Evolutionary conservation across 2,113 vertebrate genomes (phyloP).

Genomic region (Pristiophorus japonicus): DNA sequence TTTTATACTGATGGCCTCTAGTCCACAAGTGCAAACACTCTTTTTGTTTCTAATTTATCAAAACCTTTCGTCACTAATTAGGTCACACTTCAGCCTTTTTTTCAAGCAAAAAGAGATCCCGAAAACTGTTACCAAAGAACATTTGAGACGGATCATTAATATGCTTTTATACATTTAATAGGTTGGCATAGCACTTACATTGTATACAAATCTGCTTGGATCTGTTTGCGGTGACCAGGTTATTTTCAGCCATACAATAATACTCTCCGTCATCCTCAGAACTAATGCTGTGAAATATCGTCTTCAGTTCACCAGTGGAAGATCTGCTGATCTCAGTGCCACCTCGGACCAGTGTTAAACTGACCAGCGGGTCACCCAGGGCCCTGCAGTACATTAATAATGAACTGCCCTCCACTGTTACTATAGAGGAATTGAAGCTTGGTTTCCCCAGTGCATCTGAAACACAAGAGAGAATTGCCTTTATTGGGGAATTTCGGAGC

Average conservation of each 20-base stretch:
- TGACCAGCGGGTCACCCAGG: conserved; percentile 72
- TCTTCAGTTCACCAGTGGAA: conserved; percentile 51
- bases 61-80: too few species aligned
- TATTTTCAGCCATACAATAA: conserved; percentile 80
- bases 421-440: conserved; percentile 63
- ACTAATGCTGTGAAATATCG: conserved; percentile 62
- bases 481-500: too few species aligned
- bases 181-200: conserved; percentile 56
- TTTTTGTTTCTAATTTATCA: too few species aligned
- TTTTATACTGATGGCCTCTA: too few species aligned
- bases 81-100: too few species aligned
- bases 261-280: conserved; percentile 72
- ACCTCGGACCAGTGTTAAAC: conserved; percentile 65
- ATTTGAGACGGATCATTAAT: too few species aligned
- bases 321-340: neutral
- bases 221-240: conserved; percentile 69
- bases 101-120: too few species aligned
- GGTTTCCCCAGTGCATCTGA: conserved; percentile 76
- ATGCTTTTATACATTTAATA: too few species aligned
- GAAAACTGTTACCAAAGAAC: too few species aligned
- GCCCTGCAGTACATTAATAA: conserved; percentile 69
- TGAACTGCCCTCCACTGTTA: conserved; percentile 61
- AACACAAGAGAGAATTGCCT: neutral
- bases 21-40: too few species aligned
- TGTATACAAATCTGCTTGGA: conserved; percentile 79